phyloP scores from a whole-genome alignment of 1,140 invertebrate species.

The Kradibia gibbosae region DNA sequence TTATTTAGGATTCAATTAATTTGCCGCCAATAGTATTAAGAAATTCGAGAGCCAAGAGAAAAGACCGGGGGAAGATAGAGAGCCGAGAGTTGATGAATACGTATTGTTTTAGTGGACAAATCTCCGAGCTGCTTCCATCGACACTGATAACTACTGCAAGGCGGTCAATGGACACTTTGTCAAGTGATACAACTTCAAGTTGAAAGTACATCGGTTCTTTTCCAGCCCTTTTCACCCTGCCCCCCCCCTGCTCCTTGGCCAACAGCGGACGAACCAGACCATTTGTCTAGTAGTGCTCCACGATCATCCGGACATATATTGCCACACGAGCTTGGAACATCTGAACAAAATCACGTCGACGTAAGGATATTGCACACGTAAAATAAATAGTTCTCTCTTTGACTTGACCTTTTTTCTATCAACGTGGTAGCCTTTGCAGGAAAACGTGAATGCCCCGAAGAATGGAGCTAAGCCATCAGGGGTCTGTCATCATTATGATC shows the following conservation, averaged over 20 bases:
- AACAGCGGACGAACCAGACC: not conserved
- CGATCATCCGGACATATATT: not conserved
- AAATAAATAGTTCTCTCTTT: conserved; percentile 5
- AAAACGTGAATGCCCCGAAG: conserved; percentile 23
- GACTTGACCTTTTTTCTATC: not conserved
- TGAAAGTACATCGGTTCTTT: not conserved
- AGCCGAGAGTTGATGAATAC: conserved; percentile 16
- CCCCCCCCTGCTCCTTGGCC: not conserved
- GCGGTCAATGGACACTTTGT: conserved; percentile 34
- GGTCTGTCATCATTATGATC: conserved; percentile 24
- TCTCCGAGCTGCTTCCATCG: not conserved
- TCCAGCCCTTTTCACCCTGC: not conserved
- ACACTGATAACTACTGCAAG: not conserved
- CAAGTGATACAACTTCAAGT: not conserved
- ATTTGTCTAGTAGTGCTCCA: conserved; percentile 1
- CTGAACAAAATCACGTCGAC: not conserved
- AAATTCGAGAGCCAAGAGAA: not conserved
- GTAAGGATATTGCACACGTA: not conserved
- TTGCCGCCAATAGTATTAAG: conserved; percentile 6
- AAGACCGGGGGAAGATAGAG: not conserved
- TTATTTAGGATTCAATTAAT: conserved; percentile 47
- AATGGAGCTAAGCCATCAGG: not conserved
- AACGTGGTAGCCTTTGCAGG: not conserved
- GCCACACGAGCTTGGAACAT: not conserved
- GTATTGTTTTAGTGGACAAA: conserved; percentile 33